Conservation (phyloP, 2,113 vertebrate genomes). For the Podilymbus podiceps region DNA sequence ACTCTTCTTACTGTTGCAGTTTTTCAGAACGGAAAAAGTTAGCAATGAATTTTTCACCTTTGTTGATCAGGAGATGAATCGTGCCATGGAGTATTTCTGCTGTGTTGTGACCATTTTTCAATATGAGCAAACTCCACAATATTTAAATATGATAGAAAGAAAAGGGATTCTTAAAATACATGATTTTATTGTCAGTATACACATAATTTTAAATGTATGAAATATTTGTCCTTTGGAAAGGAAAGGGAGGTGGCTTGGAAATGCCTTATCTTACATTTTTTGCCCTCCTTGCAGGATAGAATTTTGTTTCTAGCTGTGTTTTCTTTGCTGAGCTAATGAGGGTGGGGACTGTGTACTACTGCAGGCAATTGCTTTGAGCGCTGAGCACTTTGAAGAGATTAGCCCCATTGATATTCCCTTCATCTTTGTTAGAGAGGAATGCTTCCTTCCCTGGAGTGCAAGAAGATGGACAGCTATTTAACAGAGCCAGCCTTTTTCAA, state of each 20-base stretch:
- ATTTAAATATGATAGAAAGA: neutral
- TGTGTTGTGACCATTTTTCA: conserved; percentile 18
- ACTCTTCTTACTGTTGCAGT: neutral
- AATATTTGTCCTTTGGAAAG: conserved; percentile 34
- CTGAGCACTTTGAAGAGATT: conserved; percentile 73
- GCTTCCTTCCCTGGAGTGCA: conserved; percentile 62
- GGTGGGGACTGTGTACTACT: conserved; percentile 47
- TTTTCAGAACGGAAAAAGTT: neutral
- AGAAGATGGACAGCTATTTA: conserved; percentile 68
- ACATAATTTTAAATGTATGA: conserved; percentile 25
- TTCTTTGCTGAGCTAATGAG: conserved; percentile 67
- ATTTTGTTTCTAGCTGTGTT: conserved; percentile 59
- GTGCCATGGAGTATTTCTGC: neutral
- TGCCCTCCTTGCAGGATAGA: neutral
- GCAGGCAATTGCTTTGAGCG: conserved; percentile 67
- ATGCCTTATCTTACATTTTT: conserved; percentile 8
- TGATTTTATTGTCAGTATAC: neutral
- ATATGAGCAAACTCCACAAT: neutral
- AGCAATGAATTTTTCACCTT: neutral
- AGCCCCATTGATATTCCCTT: conserved; percentile 75
- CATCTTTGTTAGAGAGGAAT: conserved; percentile 54
- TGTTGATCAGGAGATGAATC: neutral
- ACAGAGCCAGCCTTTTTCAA: conserved; percentile 67
- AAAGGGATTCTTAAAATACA: neutral
- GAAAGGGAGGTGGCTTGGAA: conserved; percentile 17